Evolutionary conservation across 2,888 invertebrate genomes (phyloP).

Genomic region (Plebejus anna): DNA sequence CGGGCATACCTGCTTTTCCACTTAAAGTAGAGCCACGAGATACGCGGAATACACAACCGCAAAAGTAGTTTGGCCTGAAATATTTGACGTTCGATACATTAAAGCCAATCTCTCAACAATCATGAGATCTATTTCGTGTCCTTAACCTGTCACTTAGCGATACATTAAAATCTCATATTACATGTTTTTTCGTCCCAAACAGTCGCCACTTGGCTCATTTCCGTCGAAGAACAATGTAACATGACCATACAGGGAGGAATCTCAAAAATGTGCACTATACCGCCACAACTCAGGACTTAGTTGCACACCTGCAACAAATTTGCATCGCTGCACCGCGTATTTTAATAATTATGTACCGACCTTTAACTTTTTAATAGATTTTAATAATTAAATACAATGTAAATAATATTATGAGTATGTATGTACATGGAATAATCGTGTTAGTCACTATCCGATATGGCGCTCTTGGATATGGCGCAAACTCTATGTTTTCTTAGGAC

Average conservation of each 20-base stretch:
- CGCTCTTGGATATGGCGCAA: no score
- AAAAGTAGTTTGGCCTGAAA: no score
- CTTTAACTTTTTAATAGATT: conserved; percentile 4
- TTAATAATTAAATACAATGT: not conserved
- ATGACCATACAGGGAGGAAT: not conserved
- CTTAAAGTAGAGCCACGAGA: no score
- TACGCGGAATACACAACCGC: no score
- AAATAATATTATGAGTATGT: not conserved
- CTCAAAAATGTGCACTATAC: not conserved
- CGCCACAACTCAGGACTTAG: not conserved
- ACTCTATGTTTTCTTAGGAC: no score
- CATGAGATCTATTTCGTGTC: no score
- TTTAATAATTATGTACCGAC: conserved; percentile 3
- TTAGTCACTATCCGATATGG: not conserved
- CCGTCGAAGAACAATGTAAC: not conserved
- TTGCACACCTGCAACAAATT: conserved; percentile 10
- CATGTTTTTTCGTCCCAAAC: not conserved
- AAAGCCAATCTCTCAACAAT: no score
- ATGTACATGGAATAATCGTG: not conserved
- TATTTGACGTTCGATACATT: no score
- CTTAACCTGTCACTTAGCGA: no score
- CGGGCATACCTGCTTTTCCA: no score
- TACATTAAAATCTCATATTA: no score
- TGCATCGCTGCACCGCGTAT: not conserved
- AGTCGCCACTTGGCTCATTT: not conserved